Conservation (phyloP, 2,113 vertebrate genomes). For the Balaeniceps rex region DNA sequence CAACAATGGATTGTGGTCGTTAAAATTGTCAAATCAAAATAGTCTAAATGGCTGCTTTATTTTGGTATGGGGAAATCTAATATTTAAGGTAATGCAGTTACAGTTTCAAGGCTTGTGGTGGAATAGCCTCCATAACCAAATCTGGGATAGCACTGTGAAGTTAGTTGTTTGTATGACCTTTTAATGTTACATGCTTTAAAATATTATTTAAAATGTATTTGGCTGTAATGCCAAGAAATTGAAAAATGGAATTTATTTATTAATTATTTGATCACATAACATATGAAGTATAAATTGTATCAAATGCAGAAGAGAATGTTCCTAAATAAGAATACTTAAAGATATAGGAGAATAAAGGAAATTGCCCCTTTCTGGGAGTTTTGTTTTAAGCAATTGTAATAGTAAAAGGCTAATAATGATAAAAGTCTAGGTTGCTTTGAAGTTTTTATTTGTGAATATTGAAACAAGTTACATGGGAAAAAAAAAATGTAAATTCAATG, state of each 20-base stretch:
- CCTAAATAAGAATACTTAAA: background rate
- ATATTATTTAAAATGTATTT: background rate
- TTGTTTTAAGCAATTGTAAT: background rate
- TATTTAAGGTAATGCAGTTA: background rate
- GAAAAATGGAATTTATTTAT: background rate
- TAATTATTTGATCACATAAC: background rate
- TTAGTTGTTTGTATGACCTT: background rate
- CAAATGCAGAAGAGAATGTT: background rate
- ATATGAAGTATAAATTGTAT: background rate
- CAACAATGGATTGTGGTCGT: background rate
- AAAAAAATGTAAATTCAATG: background rate
- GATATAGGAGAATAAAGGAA: background rate
- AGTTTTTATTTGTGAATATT: background rate
- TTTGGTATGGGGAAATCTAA: background rate
- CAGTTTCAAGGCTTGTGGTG: background rate
- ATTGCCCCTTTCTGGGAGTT: background rate
- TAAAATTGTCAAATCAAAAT: background rate
- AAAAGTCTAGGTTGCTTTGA: background rate
- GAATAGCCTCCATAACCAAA: background rate
- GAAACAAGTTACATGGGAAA: background rate
- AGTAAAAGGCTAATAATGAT: background rate
- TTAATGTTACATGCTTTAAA: background rate
- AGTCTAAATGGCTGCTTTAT: background rate
- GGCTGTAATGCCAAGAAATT: background rate
- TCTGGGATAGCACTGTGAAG: background rate